Evolutionary conservation across 2,113 vertebrate species (phyloP).

Genomic region (Anarrhichthys ocellatus): DNA sequence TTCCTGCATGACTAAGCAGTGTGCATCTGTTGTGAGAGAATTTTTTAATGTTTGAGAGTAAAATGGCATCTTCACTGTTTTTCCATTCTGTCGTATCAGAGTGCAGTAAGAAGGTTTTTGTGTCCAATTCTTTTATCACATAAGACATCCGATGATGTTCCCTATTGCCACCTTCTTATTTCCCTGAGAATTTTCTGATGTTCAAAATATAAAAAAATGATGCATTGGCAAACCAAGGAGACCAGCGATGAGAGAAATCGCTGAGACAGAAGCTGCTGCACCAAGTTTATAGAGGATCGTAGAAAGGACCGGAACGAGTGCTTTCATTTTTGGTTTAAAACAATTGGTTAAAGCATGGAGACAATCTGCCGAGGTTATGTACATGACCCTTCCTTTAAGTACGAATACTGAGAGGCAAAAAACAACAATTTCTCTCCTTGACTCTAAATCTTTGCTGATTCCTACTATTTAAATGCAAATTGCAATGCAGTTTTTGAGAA

Average conservation of each 20-base stretch:
- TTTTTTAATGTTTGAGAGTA: conserved; percentile 21
- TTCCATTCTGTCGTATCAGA: not conserved
- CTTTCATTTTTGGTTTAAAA: too few species aligned
- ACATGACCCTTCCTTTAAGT: conserved; percentile 39
- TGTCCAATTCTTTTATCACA: conserved; percentile 18
- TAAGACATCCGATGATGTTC: not conserved
- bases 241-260: conserved; percentile 5
- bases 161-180: conserved; percentile 11
- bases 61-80: conserved; percentile 15
- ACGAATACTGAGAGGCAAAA: conserved; percentile 16
- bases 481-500: conserved; percentile 34
- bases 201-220: conserved; percentile 30
- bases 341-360: conserved; percentile 25
- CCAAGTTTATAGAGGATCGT: not conserved
- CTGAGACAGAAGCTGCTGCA: not conserved
- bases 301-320: not conserved
- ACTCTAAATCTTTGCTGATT: conserved; percentile 49
- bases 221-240: not conserved
- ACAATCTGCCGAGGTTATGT: conserved; percentile 10
- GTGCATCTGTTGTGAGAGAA: not conserved
- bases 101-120: not conserved
- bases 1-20: conserved; percentile 15
- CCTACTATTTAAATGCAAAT: conserved; percentile 69
- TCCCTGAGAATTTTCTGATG: not conserved
- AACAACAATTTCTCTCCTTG: conserved; percentile 36